These are phyloP conservation scores for Centruroides sculpturatus DNA, from an alignment of 1,140 invertebrate genomes.

Conservation along the genomic window DNA sequence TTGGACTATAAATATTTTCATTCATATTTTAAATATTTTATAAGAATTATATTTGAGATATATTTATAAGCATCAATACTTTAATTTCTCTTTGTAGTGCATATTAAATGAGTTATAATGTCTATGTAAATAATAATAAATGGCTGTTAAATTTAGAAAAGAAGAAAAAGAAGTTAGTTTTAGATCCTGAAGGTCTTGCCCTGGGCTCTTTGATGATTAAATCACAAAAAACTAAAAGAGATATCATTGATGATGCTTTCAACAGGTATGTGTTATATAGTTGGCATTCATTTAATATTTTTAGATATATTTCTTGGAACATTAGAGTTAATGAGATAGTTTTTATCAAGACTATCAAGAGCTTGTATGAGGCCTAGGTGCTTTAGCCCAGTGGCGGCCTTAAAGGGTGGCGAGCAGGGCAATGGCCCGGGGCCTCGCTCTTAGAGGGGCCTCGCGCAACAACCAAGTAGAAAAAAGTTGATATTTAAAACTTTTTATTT, in stretches of 20 bases:
- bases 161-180: conserved; percentile 21
- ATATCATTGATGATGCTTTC: conserved; percentile 75
- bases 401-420: no score
- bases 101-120: conserved; percentile 4
- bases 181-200: conserved; percentile 73
- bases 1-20: no score
- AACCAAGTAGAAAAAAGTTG: no score
- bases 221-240: conserved; percentile 68
- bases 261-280: conserved; percentile 50
- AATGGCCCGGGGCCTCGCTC: no score
- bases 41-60: no score
- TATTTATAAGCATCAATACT: no score
- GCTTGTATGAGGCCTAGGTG: not conserved
- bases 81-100: no score
- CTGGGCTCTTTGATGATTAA: conserved; percentile 68
- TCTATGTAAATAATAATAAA: conserved; percentile 10
- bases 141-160: not conserved
- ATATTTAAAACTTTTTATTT: no score
- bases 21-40: no score
- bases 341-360: not conserved
- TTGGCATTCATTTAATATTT: not conserved
- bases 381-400: no score
- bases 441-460: no score
- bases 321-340: not conserved
- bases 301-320: not conserved